Evolutionary conservation across 2,113 vertebrate species (phyloP).

Genomic region (Lates calcarifer): DNA sequence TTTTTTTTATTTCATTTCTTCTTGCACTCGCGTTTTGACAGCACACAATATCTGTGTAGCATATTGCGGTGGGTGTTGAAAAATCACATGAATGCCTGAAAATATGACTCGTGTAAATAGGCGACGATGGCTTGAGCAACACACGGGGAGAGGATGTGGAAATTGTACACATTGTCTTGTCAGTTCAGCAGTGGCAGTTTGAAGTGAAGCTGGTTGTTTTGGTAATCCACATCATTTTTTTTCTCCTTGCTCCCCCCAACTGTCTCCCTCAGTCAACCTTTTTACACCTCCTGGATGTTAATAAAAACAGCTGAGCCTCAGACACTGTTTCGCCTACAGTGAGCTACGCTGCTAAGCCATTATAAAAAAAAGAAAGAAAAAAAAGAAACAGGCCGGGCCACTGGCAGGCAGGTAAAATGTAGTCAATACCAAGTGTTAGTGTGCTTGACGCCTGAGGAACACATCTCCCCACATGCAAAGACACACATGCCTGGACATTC

Average conservation of each 20-base stretch:
- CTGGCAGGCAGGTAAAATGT: constrained; percentile 37
- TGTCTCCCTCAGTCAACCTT: constrained; percentile 17
- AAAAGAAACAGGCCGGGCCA: constrained; percentile 4
- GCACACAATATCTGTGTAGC: constrained; percentile 9
- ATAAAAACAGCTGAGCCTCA: constrained; percentile 47
- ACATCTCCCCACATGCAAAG: constrained; percentile 19
- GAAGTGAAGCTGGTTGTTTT: constrained; percentile 4
- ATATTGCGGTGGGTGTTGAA: constrained; percentile 31
- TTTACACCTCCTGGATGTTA: constrained; percentile 39
- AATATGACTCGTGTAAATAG: constrained; percentile 44
- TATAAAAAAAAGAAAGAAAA: too few species aligned
- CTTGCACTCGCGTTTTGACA: constrained; percentile 26
- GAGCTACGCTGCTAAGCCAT: constrained; percentile 9
- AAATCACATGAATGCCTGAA: constrained; percentile 36
- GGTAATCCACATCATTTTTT: constrained; percentile 18
- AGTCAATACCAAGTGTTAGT: constrained; percentile 4
- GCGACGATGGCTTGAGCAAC: not conserved
- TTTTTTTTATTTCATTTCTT: not conserved
- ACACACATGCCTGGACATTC: constrained; percentile 11
- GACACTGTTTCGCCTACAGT: constrained; percentile 16
- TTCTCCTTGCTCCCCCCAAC: not conserved
- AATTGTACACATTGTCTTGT: constrained; percentile 9
- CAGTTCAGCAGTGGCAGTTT: constrained; percentile 12
- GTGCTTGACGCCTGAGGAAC: constrained; percentile 16
- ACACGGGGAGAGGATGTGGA: not conserved